phyloP scores from a whole-genome alignment of 92 coral and sea anemone species.

The Zoanthus gigantus region DNA sequence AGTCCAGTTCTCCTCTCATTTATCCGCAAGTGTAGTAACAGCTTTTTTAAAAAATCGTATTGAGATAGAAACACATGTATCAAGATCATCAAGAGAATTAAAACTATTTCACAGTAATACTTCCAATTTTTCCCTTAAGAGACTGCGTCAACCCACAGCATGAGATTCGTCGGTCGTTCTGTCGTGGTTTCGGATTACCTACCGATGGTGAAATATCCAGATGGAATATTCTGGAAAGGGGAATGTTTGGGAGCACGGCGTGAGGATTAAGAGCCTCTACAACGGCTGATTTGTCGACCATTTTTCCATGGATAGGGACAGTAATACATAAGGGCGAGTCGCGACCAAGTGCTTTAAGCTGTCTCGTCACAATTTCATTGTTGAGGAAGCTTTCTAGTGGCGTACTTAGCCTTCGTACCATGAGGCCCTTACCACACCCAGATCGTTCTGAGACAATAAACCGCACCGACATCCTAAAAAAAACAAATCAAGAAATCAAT shows the following conservation, averaged over 20 bases:
- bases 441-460: conserved; percentile 77
- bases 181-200: conserved; percentile 14
- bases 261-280: conserved; percentile 74
- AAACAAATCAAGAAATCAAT: neutral
- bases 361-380: conserved; percentile 64
- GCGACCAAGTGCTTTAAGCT: conserved; percentile 42
- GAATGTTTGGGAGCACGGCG: conserved; percentile 74
- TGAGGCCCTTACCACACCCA: conserved; percentile 88
- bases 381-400: conserved; percentile 57
- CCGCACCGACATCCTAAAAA: conserved; percentile 80
- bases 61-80: too few species aligned
- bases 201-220: conserved; percentile 91
- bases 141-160: too few species aligned
- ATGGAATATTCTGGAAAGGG: conserved; percentile 90
- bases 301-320: conserved; percentile 83
- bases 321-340: conserved; percentile 66
- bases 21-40: too few species aligned
- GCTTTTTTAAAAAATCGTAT: too few species aligned
- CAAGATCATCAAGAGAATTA: too few species aligned
- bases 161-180: too few species aligned
- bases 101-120: too few species aligned
- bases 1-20: too few species aligned
- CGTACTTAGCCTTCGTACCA: conserved; percentile 66
- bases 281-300: conserved; percentile 62
- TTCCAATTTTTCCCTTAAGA: neutral